Conservation (phyloP, 1,140 invertebrate genomes). For the Pseudachorutes palmiensis region DNA sequence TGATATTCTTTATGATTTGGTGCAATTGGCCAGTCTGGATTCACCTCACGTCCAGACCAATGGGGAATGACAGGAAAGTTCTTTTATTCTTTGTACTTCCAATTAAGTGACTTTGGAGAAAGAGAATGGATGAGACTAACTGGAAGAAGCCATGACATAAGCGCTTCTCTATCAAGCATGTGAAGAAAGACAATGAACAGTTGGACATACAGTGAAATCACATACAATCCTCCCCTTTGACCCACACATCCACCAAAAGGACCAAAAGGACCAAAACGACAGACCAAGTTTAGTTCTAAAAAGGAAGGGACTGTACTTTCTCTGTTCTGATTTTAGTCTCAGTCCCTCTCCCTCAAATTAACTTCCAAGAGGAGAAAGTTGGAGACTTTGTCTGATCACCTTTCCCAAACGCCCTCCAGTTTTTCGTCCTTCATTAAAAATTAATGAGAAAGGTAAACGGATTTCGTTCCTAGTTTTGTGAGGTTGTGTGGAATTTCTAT, state of each 20-base stretch:
- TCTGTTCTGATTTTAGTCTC: too few species aligned
- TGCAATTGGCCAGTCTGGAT: constrained; percentile 12
- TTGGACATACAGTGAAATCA: too few species aligned
- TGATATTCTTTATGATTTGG: too few species aligned
- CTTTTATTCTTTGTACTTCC: constrained; percentile 31
- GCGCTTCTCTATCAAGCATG: not conserved
- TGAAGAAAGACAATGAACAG: not conserved
- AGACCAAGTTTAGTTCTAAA: not conserved
- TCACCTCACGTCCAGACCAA: constrained; percentile 21
- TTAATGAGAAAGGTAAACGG: not conserved
- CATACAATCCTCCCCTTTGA: too few species aligned
- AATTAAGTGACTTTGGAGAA: constrained; percentile 20
- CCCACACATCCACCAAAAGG: too few species aligned
- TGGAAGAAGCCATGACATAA: not conserved
- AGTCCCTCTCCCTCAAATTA: too few species aligned
- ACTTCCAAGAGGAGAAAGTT: too few species aligned
- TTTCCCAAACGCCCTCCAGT: not conserved
- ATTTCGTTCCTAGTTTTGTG: too few species aligned
- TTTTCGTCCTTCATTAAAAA: not conserved
- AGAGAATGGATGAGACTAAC: not conserved
- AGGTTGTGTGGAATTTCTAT: too few species aligned
- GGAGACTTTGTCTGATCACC: too few species aligned
- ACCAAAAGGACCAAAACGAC: too few species aligned
- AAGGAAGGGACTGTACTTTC: too few species aligned
- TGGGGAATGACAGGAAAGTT: constrained; percentile 23